Evolutionary conservation across 1,140 invertebrate species (phyloP), one percentile per base, ranked within the genome.

Genomic region (Aphaenogaster floridana): DNA sequence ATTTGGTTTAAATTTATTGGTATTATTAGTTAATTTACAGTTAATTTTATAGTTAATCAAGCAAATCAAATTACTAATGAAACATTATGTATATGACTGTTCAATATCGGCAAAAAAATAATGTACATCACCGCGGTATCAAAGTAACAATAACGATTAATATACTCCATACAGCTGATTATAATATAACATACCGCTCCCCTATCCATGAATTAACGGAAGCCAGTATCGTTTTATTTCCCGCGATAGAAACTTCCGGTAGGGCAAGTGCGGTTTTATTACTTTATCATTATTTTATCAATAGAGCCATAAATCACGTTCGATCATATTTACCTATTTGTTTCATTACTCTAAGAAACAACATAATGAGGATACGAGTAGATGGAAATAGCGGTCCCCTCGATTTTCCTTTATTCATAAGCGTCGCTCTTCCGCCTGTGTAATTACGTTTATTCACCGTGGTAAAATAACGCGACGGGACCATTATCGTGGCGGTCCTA

Each of bases 191-290:
- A 86, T 48, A 69, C 2, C 28, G 74, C 36, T 76, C 72, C 68
- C 84, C 39, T 42, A 63, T 45, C 8, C 79, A 15, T 28, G 78
- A 42, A 57, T 83, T 36, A 61, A 61, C 80, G 80, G 80, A 83
- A 83, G 68, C 42, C 17, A 48, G 68, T 50, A 9, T 59, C 80
- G n/a, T 83, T 83, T 83, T 72, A 57, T 83, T 83, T 83, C 61
- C n/a, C 68, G 68, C 52, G 80, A 83, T 83, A 83, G 80, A 28
- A 83, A 74, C 54, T 83, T 83, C 80, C 80, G 80, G 7, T 83
- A 74, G 78, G 48, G 78, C 48, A 42, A 54, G 13, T 9, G 36
- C 36, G 15, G 8, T 52, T 74, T 74, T 69, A 81, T 39, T 54
- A 80, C 13, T 42, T 57, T 48, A 72, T 83, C 54, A 83, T 59